A percentile compares a stretch with the other conserved stretches of the same genome.
phyloP scores from a whole-genome alignment of 2,888 invertebrate species.

The Saturnia pavonia region DNA sequence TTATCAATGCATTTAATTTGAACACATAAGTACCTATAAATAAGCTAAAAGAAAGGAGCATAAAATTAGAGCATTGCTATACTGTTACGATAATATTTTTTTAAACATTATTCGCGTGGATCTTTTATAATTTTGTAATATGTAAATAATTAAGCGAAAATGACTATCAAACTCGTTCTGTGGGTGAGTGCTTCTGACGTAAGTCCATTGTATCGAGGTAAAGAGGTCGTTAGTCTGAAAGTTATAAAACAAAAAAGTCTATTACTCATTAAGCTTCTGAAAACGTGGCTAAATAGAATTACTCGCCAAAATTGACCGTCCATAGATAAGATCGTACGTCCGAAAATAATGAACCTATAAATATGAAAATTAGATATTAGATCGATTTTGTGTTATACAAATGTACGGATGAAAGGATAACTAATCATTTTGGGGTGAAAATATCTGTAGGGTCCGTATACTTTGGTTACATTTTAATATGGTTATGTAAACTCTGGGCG shows the following conservation, averaged over 20 bases:
- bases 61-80: not conserved
- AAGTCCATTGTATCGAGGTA: not conserved
- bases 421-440: too few species aligned
- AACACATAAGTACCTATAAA: not conserved
- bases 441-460: too few species aligned
- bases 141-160: conserved; percentile 5
- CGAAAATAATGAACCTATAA: not conserved
- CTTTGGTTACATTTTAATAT: not conserved
- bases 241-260: not conserved
- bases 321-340: not conserved
- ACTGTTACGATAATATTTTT: not conserved
- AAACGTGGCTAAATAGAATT: not conserved
- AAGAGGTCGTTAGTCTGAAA: not conserved
- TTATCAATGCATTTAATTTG: not conserved
- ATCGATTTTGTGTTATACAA: too few species aligned
- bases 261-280: not conserved
- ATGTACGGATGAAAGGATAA: not conserved
- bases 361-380: not conserved
- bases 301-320: not conserved
- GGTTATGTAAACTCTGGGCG: not conserved
- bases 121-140: not conserved
- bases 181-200: not conserved
- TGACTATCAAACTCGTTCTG: not conserved
- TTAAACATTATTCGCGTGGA: not conserved
- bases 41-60: not conserved